Evolutionary conservation across 1,140 invertebrate genomes (phyloP), one percentile per base, ranked within the genome.

Genomic region (Littorina saxatilis): DNA sequence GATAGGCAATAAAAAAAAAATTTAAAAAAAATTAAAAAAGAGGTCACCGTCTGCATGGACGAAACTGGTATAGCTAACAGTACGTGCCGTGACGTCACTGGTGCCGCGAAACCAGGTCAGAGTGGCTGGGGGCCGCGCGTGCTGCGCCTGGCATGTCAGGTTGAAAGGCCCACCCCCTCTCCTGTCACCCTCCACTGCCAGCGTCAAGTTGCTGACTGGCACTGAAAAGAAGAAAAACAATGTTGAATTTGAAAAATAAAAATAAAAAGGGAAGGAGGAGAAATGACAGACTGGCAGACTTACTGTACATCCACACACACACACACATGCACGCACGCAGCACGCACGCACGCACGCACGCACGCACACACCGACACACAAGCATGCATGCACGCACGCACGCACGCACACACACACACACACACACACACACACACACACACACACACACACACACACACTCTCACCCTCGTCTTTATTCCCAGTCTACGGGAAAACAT

Each of bases 121-220:
- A 23, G 70, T 43, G 70, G 70, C 70, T 2, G 70, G 70, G 29
- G 70, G 70, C 1, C 70, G 70, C 23, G 70, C 70, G 40, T 50
- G 70, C 27, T 43, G 4, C n/a, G 70, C 70, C 4, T 73, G 70
- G 17, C 70, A 73, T n/a, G 40, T 73, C 23, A 73, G 39, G 43
- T 73, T 73, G 40, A 23, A 27, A 15, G 40, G 0, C 0, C 70
- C 23, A 20, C 40, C 40, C 43, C n/a, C 43, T 4, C 15, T 39
- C 2, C 13, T 35, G 11, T 13, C 70, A 13, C 43, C 40, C 4
- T 27, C 43, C 2, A 23, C 9, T 0, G 29, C 3, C 2, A 72
- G 1, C 29, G 68, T 72, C 37, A 72, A n/a, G 7, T 50, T 20
- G n/a, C 5, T 15, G n/a, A 29, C 37, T 2, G 70, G 23, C 2